Conservation (phyloP, 2,888 invertebrate species). For the Anoncus sp. region DNA sequence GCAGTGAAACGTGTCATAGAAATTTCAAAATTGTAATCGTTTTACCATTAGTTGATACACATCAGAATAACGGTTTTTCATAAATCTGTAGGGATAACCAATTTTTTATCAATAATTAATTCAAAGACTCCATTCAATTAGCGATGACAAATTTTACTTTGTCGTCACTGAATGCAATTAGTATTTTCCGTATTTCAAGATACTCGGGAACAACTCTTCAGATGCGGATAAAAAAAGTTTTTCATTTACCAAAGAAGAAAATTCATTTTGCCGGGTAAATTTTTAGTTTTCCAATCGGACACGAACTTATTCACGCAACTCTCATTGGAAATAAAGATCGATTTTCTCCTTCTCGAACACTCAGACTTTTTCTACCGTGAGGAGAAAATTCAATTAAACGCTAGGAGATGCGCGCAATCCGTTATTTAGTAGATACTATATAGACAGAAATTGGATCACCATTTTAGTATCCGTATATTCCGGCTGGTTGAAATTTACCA, state of each 20-base stretch:
- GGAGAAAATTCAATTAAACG: constrained; percentile 5
- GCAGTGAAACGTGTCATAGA: not conserved
- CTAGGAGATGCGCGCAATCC: not conserved
- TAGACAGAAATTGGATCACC: too few species aligned
- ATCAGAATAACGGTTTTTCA: too few species aligned
- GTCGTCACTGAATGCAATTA: not conserved
- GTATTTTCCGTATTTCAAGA: not conserved
- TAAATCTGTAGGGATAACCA: too few species aligned
- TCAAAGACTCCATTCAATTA: too few species aligned
- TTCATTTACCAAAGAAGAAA: not conserved
- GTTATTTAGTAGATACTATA: constrained; percentile 1
- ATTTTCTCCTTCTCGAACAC: constrained; percentile 1
- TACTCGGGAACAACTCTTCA: not conserved
- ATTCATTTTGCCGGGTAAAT: not conserved
- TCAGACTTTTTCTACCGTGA: not conserved
- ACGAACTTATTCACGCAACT: constrained; percentile 13
- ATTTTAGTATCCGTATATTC: too few species aligned
- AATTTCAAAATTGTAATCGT: not conserved
- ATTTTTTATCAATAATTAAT: too few species aligned
- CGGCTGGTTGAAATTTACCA: too few species aligned
- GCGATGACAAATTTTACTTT: too few species aligned
- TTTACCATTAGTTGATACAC: too few species aligned
- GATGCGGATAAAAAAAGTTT: not conserved
- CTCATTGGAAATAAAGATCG: constrained; percentile 7
- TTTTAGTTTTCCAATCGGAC: not conserved